Percentiles rank a stretch among this genome's conserved stretches.
These are phyloP conservation scores for Tapirus indicus DNA, from an alignment of 2,797 vertebrate species.

Conservation along the genomic window DNA sequence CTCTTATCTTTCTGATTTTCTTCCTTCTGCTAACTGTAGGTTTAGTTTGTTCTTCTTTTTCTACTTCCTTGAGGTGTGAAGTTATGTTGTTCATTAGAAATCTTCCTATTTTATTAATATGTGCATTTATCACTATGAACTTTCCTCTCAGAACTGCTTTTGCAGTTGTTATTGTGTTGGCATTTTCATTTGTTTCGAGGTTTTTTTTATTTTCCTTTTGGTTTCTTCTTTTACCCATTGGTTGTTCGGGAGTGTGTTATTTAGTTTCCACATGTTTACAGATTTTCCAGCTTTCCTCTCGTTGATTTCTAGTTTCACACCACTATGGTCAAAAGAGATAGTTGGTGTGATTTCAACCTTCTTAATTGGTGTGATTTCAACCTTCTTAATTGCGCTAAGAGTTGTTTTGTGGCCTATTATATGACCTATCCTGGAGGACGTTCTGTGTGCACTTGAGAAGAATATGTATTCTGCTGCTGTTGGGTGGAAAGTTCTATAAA, in stretches of 20 bases:
- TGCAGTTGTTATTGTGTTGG: background rate
- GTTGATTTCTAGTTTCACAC: background rate
- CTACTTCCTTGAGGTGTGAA: background rate
- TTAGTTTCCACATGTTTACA: background rate
- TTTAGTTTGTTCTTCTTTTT: background rate
- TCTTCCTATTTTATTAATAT: background rate
- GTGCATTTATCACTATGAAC: background rate
- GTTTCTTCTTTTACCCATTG: background rate
- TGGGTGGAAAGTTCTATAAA: background rate
- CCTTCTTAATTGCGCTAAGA: background rate
- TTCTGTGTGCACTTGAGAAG: background rate
- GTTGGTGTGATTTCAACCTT: background rate
- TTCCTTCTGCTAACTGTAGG: background rate
- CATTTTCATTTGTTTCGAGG: background rate
- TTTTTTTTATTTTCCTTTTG: background rate
- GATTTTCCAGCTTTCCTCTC: background rate
- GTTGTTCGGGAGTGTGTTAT: background rate
- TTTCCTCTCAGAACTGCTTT: background rate
- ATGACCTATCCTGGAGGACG: background rate
- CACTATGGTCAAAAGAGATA: background rate
- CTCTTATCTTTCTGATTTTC: background rate
- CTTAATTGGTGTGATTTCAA: background rate
- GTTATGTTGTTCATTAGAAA: background rate
- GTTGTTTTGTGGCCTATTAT: background rate
- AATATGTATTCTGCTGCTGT: background rate